A percentile compares a stretch with the other conserved stretches of the same genome.
Conservation (phyloP, 30 jellyfish, hydroid and myxozoan genomes). For the Phacellophora camtschatica region DNA sequence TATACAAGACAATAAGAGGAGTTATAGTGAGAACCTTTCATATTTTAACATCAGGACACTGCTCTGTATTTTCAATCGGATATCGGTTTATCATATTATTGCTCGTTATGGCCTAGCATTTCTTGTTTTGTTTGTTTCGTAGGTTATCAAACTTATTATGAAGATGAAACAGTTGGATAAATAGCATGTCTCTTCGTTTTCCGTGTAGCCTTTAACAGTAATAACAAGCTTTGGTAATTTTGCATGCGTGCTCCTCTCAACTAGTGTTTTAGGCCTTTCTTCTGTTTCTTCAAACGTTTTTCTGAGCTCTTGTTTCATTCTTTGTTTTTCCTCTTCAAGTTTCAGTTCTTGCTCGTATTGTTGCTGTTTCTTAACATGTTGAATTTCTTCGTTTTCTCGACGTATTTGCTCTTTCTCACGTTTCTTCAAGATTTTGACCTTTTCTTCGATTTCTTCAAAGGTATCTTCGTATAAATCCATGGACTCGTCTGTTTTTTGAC, state of each 20-base stretch:
- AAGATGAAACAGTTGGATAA: too few relatives aligned
- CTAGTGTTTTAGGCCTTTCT: background rate
- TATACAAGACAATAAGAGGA: too few relatives aligned
- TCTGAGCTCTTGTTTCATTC: background rate
- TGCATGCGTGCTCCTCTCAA: background rate
- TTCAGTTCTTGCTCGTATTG: background rate
- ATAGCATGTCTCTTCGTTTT: too few relatives aligned
- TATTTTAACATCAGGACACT: too few relatives aligned
- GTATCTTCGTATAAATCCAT: background rate
- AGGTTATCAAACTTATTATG: too few relatives aligned
- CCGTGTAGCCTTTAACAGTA: too few relatives aligned
- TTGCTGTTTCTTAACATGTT: background rate
- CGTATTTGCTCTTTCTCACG: background rate
- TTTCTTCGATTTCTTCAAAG: background rate
- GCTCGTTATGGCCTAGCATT: too few relatives aligned
- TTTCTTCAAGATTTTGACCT: constrained; percentile 2
- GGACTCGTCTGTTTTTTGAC: constrained; percentile 2
- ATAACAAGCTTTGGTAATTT: background rate
- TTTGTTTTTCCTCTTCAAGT: constrained; percentile 1
- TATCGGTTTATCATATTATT: too few relatives aligned
- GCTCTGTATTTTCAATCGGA: too few relatives aligned
- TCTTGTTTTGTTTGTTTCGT: too few relatives aligned
- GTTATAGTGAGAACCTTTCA: too few relatives aligned
- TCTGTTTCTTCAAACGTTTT: background rate
- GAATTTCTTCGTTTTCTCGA: background rate